Percentiles rank a stretch among this genome's conserved stretches.
Evolutionary conservation across 2,888 invertebrate genomes (phyloP).

Genomic region (Zeuzera pyrina): DNA sequence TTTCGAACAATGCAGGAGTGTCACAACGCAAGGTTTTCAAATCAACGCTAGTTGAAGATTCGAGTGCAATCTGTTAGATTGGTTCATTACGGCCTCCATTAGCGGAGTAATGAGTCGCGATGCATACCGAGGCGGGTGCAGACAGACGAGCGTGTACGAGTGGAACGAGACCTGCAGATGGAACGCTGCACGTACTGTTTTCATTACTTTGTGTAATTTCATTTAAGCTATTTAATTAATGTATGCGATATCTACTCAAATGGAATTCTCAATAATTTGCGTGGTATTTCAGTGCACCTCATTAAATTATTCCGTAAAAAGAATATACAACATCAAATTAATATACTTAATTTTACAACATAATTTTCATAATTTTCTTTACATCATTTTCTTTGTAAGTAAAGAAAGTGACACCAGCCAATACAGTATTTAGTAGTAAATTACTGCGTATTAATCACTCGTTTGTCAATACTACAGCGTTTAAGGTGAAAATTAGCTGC

Average conservation of each 20-base stretch:
- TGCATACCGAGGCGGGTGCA: slow-evolving; percentile 42
- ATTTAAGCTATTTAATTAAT: too few species aligned
- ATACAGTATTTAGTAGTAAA: too few species aligned
- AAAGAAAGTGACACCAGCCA: too few species aligned
- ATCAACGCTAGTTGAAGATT: slow-evolving; percentile 65
- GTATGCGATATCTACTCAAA: too few species aligned
- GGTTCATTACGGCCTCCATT: slow-evolving; percentile 69
- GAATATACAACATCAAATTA: too few species aligned
- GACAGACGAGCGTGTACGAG: slow-evolving; percentile 29
- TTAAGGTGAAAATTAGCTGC: slow-evolving; percentile 68
- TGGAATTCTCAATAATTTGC: too few species aligned
- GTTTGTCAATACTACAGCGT: slow-evolving; percentile 31
- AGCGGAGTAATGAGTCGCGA: slow-evolving; percentile 70
- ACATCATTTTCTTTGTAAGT: too few species aligned
- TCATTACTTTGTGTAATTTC: slow-evolving; percentile 11
- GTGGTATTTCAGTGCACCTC: too few species aligned
- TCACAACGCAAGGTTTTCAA: slow-evolving; percentile 44
- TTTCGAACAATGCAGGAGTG: not conserved
- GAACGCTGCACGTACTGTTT: slow-evolving; percentile 12
- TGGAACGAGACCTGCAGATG: not conserved
- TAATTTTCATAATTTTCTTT: too few species aligned
- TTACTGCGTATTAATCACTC: slow-evolving; percentile 20
- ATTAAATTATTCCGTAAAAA: too few species aligned
- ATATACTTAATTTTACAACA: too few species aligned
- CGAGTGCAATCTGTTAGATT: slow-evolving; percentile 71